phyloP scores from a whole-genome alignment of 2,888 invertebrate species.

The Acronicta aceris region DNA sequence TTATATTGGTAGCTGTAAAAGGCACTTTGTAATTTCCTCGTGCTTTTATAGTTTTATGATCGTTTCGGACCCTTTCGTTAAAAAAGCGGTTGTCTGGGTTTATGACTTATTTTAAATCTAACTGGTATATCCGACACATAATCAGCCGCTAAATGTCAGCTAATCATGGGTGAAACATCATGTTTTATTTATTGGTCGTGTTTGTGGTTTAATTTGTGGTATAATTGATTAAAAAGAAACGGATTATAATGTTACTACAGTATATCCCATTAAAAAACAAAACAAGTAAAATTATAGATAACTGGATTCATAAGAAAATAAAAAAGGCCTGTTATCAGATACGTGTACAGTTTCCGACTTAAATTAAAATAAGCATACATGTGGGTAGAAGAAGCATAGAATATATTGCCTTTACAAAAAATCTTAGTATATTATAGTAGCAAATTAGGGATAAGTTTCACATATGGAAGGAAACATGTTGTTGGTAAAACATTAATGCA shows the following conservation, averaged over 20 bases:
- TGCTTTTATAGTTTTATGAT: slow-evolving; percentile 84
- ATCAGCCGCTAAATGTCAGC: slow-evolving; percentile 74
- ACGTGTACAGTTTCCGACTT: not conserved
- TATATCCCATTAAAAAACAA: not conserved
- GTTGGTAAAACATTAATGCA: not conserved
- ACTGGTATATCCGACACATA: slow-evolving; percentile 68
- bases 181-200: slow-evolving; percentile 57
- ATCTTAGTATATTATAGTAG: not conserved
- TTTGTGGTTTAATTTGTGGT: slow-evolving; percentile 47
- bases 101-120: slow-evolving; percentile 73
- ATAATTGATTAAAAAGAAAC: slow-evolving; percentile 24
- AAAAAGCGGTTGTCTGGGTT: slow-evolving; percentile 69
- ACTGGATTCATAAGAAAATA: not conserved
- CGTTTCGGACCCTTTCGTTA: slow-evolving; percentile 73
- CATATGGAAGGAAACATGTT: not conserved
- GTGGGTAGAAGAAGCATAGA: not conserved
- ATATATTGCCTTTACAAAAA: not conserved
- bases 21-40: slow-evolving; percentile 79
- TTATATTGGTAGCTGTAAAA: slow-evolving; percentile 83
- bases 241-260: slow-evolving; percentile 2
- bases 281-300: not conserved
- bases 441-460: not conserved
- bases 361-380: not conserved
- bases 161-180: slow-evolving; percentile 61
- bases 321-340: no score